Base-by-base conservation (phyloP, 2,113 vertebrate species). In the Cavia porcellus region DNA sequence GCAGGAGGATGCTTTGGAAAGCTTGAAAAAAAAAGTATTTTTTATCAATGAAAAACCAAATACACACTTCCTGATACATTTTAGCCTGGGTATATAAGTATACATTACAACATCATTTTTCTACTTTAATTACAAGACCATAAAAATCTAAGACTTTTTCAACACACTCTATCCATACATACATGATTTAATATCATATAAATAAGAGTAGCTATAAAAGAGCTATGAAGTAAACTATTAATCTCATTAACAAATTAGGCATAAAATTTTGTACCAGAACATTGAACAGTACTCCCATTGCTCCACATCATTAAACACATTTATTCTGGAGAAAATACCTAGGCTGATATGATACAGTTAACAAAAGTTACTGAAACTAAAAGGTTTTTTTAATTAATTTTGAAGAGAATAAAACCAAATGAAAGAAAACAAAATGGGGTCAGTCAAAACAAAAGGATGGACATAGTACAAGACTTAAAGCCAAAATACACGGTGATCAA, bases 171-270 rank as follows among this genome's bases (percentile, higher is more conserved):
- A 80, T 15, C n/a, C 55, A 81, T 74, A 35, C 10, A 90, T 66
- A 57, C 25, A 83, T 66, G 0, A 47, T 62, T 92, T 84, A 94
- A 59, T 75, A 62, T 38, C 25, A 59, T 5, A 85, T 13, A 74
- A 89, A 75, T 91, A 74, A 75, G 5, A 94, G 42, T 52, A 91
- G n/a, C 9, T 96, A 80, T 82, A 85, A 15, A 86, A 96, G 92
- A 90, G 3, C 81, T 6, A 66, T 61, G 57, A 35, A 74, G 38
- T 90, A 89, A 77, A 50, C 6, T 64, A 92, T 17, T 52, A 35
- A 74, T 72, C 38, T 68, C 61, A 55, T 66, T 81, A 91, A 28
- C 50, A 92, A 82, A 72, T 64, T 68, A 61, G 72, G 52, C 24
- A 66, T 20, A 79, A 80, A 88, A 75, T 45, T 22, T 72, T 93